A percentile compares a stretch with the other conserved stretches of the same genome.
Conservation (phyloP, 2,797 vertebrate species). For the Micrastur ruficollis region DNA sequence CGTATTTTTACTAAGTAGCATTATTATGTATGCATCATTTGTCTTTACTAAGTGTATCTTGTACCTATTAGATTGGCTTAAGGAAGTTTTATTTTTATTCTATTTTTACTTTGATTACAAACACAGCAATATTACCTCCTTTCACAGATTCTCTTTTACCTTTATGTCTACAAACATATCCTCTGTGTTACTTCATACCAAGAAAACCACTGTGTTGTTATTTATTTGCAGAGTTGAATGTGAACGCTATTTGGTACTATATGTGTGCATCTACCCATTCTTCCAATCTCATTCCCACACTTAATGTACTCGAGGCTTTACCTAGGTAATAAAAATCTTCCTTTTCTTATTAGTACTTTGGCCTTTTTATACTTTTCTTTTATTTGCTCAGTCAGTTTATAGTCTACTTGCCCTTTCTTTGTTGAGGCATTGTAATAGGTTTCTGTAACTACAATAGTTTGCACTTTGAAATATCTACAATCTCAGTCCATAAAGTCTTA, state of each 20-base stretch:
- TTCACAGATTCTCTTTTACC: neutral
- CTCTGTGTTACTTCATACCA: neutral
- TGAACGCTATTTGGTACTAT: neutral
- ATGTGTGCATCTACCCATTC: neutral
- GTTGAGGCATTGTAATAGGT: slow-evolving; percentile 1
- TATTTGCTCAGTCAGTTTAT: slow-evolving; percentile 49
- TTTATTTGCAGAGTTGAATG: neutral
- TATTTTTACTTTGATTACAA: neutral
- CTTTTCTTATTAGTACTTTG: slow-evolving; percentile 25
- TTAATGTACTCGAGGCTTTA: slow-evolving; percentile 22
- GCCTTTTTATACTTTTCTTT: slow-evolving; percentile 25
- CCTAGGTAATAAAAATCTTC: slow-evolving; percentile 21
- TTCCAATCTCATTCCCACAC: neutral
- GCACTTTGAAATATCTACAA: neutral
- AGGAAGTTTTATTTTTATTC: neutral
- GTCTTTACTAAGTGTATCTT: neutral
- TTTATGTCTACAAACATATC: neutral
- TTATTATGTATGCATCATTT: neutral
- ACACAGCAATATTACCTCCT: neutral
- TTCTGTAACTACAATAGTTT: slow-evolving; percentile 23
- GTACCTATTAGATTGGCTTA: neutral
- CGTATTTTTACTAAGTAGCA: neutral
- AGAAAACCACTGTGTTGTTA: neutral
- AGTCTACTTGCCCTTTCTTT: slow-evolving; percentile 34
- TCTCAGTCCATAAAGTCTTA: slow-evolving; percentile 13